Conservation (phyloP, 2,797 vertebrate species). For the Halcyon leucocephala region DNA sequence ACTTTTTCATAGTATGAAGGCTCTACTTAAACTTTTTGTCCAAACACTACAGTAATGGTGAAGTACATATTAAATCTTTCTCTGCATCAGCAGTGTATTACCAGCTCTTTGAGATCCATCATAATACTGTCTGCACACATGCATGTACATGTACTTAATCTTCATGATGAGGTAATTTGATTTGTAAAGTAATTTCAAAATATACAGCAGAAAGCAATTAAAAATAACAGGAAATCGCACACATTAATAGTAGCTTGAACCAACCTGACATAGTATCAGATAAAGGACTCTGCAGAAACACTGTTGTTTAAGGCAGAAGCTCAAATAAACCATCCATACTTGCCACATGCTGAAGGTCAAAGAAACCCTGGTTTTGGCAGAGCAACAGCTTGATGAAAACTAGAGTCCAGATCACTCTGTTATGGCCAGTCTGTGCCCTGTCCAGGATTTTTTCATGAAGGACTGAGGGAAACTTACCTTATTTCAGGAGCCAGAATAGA, state of each 20-base stretch:
- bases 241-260: not conserved
- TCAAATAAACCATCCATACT: not conserved
- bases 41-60: not conserved
- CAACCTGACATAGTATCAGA: not conserved
- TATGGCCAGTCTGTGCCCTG: not conserved
- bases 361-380: not conserved
- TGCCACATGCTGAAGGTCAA: not conserved
- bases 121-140: fast-evolving
- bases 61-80: not conserved
- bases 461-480: not conserved
- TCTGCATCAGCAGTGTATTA: not conserved
- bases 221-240: not conserved
- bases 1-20: not conserved
- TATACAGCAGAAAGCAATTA: not conserved
- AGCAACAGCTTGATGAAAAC: not conserved
- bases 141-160: not conserved
- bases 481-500: not conserved
- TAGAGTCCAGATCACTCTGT: not conserved
- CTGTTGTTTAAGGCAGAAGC: not conserved
- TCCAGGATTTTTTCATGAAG: not conserved
- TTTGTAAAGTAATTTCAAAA: not conserved
- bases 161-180: not conserved
- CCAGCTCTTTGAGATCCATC: not conserved
- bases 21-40: not conserved
- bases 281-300: not conserved